Conservation (phyloP, 2,888 invertebrate species). For the Drosophila cognata region DNA sequence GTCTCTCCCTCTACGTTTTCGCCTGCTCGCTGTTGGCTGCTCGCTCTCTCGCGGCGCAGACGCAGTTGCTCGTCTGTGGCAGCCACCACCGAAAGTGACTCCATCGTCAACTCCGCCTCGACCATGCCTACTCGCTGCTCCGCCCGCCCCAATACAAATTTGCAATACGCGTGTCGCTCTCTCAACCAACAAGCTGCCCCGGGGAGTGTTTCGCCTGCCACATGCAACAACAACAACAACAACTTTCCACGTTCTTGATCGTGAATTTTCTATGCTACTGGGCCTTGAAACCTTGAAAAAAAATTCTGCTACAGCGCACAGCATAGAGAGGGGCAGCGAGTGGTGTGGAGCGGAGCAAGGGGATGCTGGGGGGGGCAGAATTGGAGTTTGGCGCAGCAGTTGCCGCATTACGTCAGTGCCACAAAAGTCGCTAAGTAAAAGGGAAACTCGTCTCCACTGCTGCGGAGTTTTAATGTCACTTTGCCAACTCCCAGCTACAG, state of each 20-base stretch:
- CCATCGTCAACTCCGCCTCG: slow-evolving; percentile 64
- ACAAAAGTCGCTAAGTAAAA: slow-evolving; percentile 67
- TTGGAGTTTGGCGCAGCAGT: slow-evolving; percentile 63
- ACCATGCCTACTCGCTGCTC: slow-evolving; percentile 15
- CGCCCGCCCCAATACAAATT: slow-evolving; percentile 29
- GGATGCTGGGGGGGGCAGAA: not conserved
- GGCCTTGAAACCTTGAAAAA: slow-evolving; percentile 81
- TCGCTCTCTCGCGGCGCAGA: slow-evolving; percentile 67
- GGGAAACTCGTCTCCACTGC: slow-evolving; percentile 71
- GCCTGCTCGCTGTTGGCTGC: not conserved
- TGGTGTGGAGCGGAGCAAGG: slow-evolving; percentile 1
- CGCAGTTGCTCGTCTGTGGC: slow-evolving; percentile 50
- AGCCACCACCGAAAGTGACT: slow-evolving; percentile 58
- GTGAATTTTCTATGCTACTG: slow-evolving; percentile 84
- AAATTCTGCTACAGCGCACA: slow-evolving; percentile 49
- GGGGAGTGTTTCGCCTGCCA: slow-evolving; percentile 39
- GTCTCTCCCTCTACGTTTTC: not conserved
- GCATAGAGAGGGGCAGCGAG: slow-evolving; percentile 6
- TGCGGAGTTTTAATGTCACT: slow-evolving; percentile 48
- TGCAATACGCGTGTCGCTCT: slow-evolving; percentile 75
- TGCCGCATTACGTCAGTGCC: slow-evolving; percentile 80
- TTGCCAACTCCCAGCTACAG: slow-evolving; percentile 18
- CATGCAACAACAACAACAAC: slow-evolving; percentile 38
- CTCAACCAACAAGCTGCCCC: slow-evolving; percentile 40
- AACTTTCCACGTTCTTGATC: slow-evolving; percentile 84